A percentile compares a stretch with the other conserved stretches of the same genome.
Evolutionary conservation across 1,140 invertebrate species (phyloP).

Genomic region (Macrobrachium nipponense): DNA sequence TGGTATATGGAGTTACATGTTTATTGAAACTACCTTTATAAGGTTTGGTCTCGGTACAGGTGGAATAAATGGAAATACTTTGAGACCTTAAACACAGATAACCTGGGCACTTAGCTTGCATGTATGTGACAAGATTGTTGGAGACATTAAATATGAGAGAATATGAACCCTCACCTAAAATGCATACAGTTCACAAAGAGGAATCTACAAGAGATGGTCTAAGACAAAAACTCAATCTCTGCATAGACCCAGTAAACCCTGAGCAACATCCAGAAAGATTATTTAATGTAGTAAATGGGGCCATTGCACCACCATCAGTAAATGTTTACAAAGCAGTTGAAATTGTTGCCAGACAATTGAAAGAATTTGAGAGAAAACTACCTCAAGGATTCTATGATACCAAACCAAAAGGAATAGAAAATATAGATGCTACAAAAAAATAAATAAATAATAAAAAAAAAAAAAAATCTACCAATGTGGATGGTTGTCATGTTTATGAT

Average conservation of each 20-base stretch:
- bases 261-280: conserved; percentile 22
- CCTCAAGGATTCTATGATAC: conserved; percentile 27
- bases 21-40: no score
- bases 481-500: conserved; percentile 6
- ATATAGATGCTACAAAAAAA: conserved; percentile 22
- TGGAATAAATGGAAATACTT: no score
- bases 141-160: conserved; percentile 27
- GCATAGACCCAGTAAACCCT: conserved; percentile 24
- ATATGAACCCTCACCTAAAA: conserved; percentile 26
- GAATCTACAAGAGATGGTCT: conserved; percentile 3
- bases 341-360: conserved; percentile 5
- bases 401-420: conserved; percentile 17
- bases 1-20: no score
- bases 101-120: conserved; percentile 34
- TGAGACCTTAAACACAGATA: not conserved
- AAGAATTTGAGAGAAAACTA: conserved; percentile 22
- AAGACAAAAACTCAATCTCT: conserved; percentile 26
- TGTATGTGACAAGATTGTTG: conserved; percentile 21
- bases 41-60: no score
- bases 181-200: conserved; percentile 39
- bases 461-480: conserved; percentile 13
- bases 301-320: conserved; percentile 27
- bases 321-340: conserved; percentile 38
- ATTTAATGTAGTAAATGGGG: conserved; percentile 20
- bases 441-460: no score